Percentiles rank a stretch among this genome's conserved stretches.
phyloP scores from a whole-genome alignment of 1,140 invertebrate genomes.

The Scaptomyza pallida region DNA sequence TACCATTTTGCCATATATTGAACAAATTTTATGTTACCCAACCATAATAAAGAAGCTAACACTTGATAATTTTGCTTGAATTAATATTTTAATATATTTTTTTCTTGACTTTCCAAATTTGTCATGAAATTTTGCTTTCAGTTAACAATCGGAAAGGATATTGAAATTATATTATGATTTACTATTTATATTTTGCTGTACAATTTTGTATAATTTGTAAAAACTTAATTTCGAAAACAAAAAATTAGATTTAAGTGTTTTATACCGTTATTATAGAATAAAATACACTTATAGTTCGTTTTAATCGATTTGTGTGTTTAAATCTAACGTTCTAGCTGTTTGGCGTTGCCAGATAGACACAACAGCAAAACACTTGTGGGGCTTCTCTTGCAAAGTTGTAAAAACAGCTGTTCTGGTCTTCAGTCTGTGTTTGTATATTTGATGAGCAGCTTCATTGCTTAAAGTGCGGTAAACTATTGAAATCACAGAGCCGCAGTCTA shows the following conservation, averaged over 20 bases:
- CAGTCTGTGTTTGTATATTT: not conserved
- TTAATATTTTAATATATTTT: constrained; percentile 39
- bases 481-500: not conserved
- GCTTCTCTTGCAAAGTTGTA: not conserved
- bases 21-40: constrained; percentile 8
- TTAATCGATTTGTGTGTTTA: constrained; percentile 9
- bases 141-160: constrained; percentile 75
- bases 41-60: constrained; percentile 20
- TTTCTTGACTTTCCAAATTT: constrained; percentile 37
- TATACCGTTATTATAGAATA: constrained; percentile 64
- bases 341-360: constrained; percentile 8
- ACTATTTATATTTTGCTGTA: constrained; percentile 30
- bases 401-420: constrained; percentile 2
- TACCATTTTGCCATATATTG: constrained; percentile 45
- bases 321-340: not conserved
- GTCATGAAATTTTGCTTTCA: constrained; percentile 58
- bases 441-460: too few species aligned
- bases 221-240: constrained; percentile 50
- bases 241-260: constrained; percentile 60
- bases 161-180: constrained; percentile 75
- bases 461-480: too few species aligned
- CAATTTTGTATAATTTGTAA: constrained; percentile 64
- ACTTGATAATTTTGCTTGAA: constrained; percentile 34
- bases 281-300: constrained; percentile 54
- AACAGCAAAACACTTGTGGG: constrained; percentile 13